Percentiles rank a stretch among this genome's conserved stretches.
These are phyloP conservation scores for Phrynocephalus vlangalii DNA, from an alignment of 2,797 vertebrate genomes.

Conservation along the genomic window DNA sequence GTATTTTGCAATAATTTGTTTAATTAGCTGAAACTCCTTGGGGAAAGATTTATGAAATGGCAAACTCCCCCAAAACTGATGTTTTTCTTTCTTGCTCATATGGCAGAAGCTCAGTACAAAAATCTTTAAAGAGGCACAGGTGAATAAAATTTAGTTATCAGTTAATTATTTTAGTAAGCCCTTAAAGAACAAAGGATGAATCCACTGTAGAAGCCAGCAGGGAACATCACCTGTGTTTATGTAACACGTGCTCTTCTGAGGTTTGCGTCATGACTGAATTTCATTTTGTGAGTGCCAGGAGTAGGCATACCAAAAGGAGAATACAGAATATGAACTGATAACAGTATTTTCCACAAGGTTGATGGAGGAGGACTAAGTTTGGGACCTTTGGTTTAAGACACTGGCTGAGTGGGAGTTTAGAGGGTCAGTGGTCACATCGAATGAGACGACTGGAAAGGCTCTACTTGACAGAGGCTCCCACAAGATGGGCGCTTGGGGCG, in stretches of 20 bases:
- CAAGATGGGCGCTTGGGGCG: not conserved
- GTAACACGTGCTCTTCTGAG: not conserved
- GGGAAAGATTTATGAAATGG: conserved; percentile 74
- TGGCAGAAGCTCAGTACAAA: conserved; percentile 51
- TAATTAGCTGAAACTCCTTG: conserved; percentile 76
- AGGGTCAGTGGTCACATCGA: not conserved
- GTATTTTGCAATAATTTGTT: conserved; percentile 78
- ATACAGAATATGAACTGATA: not conserved
- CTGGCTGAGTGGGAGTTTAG: not conserved
- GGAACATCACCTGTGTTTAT: not conserved
- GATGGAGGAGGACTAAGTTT: not conserved
- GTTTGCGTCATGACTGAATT: not conserved
- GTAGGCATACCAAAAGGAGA: not conserved
- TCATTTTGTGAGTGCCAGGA: not conserved
- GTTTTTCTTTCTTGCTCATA: conserved; percentile 56
- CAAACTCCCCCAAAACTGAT: conserved; percentile 64
- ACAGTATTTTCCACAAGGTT: not conserved
- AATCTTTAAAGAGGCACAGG: conserved; percentile 51
- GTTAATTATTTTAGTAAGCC: conserved; percentile 27
- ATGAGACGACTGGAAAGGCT: not conserved
- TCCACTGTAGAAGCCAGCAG: not conserved
- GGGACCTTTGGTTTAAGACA: not conserved
- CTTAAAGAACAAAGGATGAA: conserved; percentile 20
- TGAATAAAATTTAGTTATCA: conserved; percentile 48
- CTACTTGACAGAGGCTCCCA: not conserved